Conservation (phyloP, 2,113 vertebrate genomes). For the Pteropus alecto region DNA sequence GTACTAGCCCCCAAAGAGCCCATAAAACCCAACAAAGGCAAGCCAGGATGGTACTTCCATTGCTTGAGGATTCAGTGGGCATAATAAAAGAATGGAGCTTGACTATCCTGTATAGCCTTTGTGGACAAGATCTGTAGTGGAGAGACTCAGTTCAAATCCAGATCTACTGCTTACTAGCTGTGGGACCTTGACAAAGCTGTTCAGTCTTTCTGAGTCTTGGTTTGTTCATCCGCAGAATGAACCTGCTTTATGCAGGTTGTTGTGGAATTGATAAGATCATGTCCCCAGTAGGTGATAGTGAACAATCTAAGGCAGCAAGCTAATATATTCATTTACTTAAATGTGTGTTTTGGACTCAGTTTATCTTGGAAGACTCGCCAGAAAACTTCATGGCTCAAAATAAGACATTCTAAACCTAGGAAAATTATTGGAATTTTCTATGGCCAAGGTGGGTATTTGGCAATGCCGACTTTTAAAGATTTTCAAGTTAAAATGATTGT, state of each 20-base stretch:
- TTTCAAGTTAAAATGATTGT: conserved; percentile 63
- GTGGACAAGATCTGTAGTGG: neutral
- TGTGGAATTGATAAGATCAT: neutral
- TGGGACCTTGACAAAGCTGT: neutral
- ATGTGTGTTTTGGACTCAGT: conserved; percentile 40
- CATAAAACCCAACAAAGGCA: neutral
- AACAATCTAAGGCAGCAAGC: neutral
- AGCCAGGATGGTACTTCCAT: neutral
- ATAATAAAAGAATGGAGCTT: neutral
- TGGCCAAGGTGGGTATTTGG: conserved; percentile 39
- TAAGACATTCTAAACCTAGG: conserved; percentile 45
- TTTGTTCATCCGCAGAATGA: conserved; percentile 38
- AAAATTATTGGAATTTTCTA: conserved; percentile 49
- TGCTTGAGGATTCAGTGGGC: neutral
- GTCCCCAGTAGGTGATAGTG: neutral
- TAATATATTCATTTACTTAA: neutral
- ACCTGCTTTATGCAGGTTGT: neutral
- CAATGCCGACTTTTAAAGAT: conserved; percentile 1
- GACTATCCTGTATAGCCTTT: neutral
- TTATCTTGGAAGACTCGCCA: conserved; percentile 43
- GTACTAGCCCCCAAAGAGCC: neutral
- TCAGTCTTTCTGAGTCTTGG: neutral
- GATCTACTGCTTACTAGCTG: neutral
- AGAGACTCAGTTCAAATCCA: neutral
- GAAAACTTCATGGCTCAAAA: conserved; percentile 48